phyloP scores from a whole-genome alignment of 2,888 invertebrate species.

The Taphrorychus bicolor region DNA sequence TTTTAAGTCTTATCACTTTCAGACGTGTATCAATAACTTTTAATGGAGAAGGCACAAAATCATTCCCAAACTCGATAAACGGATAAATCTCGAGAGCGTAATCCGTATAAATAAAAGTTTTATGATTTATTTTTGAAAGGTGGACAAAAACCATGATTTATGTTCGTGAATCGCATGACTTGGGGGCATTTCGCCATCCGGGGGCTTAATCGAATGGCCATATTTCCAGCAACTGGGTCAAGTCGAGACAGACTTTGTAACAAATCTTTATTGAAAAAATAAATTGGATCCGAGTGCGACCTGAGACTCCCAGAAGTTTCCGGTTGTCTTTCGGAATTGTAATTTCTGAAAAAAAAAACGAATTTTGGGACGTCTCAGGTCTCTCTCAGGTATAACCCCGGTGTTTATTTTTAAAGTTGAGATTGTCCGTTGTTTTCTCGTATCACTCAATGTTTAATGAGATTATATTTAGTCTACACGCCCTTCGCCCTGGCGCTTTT shows the following conservation, averaged over 20 bases:
- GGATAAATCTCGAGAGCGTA: conserved; percentile 13
- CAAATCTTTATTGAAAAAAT: conserved; percentile 13
- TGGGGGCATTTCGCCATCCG: conserved; percentile 15
- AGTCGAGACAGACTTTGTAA: conserved; percentile 12
- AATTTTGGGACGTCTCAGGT: background rate
- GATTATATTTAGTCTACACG: background rate
- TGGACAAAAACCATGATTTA: conserved; percentile 26
- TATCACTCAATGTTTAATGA: background rate
- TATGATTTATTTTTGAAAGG: conserved; percentile 27
- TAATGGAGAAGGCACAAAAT: too few relatives aligned
- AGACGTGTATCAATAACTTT: background rate
- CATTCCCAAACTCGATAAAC: background rate
- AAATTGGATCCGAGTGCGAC: conserved; percentile 8
- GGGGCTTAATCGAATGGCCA: conserved; percentile 25
- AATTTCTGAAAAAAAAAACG: background rate
- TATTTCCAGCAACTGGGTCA: conserved; percentile 25
- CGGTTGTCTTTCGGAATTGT: background rate
- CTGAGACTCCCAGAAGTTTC: background rate
- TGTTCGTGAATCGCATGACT: conserved; percentile 19
- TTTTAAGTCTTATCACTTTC: background rate
- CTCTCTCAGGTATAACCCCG: background rate
- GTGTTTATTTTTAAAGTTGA: background rate
- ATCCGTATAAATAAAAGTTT: conserved; percentile 25
- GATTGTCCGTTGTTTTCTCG: background rate
- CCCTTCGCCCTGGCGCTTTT: background rate